Evolutionary conservation across 2,888 invertebrate species (phyloP), one percentile per base, ranked within the genome.

Genomic region (Lamproptera curius): DNA sequence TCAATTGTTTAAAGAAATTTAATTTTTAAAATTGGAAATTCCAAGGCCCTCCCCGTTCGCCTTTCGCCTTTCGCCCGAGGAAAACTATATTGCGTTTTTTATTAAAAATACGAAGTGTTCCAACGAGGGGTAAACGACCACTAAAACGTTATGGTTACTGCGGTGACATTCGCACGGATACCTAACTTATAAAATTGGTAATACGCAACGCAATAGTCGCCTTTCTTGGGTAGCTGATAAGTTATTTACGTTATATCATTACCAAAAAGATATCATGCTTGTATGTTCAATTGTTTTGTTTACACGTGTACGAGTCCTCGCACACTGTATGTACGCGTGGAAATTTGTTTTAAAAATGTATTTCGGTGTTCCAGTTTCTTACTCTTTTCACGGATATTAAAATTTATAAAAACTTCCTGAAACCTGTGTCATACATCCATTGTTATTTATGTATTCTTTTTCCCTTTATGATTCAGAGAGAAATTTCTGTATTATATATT

Each of bases 121-220:
- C 73, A 73, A 82, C 79, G 76, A 83, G 80, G 80, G 76, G 80
- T 61, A 63, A 84, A 86, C 73, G 71, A 66, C 70, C 79, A 80
- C 76, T 85, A 79, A 85, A 86, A 83, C 61, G 79, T 85, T 82
- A 86, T 77, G 80, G 82, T 80, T 79, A 83, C 76, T 76, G 82
- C 76, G 77, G 82, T 76, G 81, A 82, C 82, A 80, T 76, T 81
- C 72, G 70, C 72, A 75, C 70, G 71, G 76, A 79, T 76, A 76
- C 73, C 77, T 76, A 78, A 81, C 84, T 82, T 82, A 83, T 76
- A 81, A 85, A 84, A 84, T 76, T 77, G 79, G 78, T 74, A 73
- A 78, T 62, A 76, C 73, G 66, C 66, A 53, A 61, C 64, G 64
- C 65, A 63, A 66, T 64, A 61, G 62, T 61, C 57, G 61, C 68